A percentile compares a stretch with the other conserved stretches of the same genome.
phyloP scores from a whole-genome alignment of 2,113 vertebrate species.

The human (Homo sapiens) region GRCh38 chr11:28112501-28113000 shows the following conservation, averaged over 20 bases:
- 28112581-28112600: neutral
- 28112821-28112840: neutral
- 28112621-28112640: neutral
- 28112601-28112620: neutral
- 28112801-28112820: neutral
- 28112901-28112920: neutral
- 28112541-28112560: conserved; percentile 36
- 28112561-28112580: conserved; percentile 14
- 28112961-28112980: conserved; percentile 9
- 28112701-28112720: neutral
- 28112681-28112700: neutral
- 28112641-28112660: neutral
- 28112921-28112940: neutral
- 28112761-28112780: neutral
- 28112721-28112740: neutral
- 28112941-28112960: conserved; percentile 19
- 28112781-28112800: neutral
- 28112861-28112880: neutral
- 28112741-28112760: neutral
- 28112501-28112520: conserved; percentile 3
- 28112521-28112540: neutral
- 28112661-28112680: neutral
- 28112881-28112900: neutral
- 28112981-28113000: conserved; percentile 27
- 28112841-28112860: conserved; percentile 39